A percentile compares a stretch with the other conserved stretches of the same genome.
Evolutionary conservation across 2,113 vertebrate genomes (phyloP).

Genomic region (Galbula dea): DNA sequence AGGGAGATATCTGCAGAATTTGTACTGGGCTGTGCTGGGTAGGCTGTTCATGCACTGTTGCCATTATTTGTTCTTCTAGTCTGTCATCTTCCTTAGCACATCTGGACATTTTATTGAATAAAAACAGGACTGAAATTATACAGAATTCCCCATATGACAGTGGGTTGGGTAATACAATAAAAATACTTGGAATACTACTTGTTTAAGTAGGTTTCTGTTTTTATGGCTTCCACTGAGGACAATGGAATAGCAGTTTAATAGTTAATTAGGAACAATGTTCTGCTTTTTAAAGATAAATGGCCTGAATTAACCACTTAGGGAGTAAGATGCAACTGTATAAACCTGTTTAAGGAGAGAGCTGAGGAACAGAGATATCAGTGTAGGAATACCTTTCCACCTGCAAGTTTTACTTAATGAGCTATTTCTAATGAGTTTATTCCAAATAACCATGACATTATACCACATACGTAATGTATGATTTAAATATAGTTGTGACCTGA

Average conservation of each 20-base stretch:
- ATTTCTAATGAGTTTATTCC: not conserved
- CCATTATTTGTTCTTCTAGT: not conserved
- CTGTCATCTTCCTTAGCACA: not conserved
- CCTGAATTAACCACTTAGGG: not conserved
- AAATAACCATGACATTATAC: not conserved
- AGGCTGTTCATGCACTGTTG: not conserved
- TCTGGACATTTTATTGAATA: not conserved
- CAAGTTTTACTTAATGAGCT: not conserved
- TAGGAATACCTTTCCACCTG: not conserved
- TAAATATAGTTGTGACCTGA: not conserved
- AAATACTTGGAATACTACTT: not conserved
- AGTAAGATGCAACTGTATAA: not conserved
- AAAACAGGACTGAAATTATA: not conserved
- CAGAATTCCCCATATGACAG: not conserved
- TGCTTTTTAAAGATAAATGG: not conserved
- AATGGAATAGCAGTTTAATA: not conserved
- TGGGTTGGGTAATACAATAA: not conserved
- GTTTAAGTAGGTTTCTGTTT: not conserved
- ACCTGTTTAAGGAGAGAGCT: not conserved
- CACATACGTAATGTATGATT: not conserved
- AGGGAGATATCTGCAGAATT: not conserved
- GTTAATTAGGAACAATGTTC: not conserved
- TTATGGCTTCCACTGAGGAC: not conserved
- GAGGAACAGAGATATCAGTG: not conserved
- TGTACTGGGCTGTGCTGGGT: not conserved